Evolutionary conservation across 92 coral and sea anemone genomes (phyloP).

Genomic region (Palythoa heliodiscus): DNA sequence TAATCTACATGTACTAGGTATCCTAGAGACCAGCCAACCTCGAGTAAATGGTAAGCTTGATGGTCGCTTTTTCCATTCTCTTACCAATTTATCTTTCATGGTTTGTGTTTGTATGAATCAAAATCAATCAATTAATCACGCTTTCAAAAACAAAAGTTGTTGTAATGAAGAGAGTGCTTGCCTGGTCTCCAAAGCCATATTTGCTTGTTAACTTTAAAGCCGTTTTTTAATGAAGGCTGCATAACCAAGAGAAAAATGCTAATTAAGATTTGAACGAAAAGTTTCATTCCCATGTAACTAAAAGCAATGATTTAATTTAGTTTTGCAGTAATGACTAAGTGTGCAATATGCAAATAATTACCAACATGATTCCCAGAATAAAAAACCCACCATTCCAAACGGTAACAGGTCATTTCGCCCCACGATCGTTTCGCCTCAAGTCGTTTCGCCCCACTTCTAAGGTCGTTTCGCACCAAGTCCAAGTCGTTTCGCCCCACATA

Average conservation of each 20-base stretch:
- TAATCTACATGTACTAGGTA: conserved; percentile 48
- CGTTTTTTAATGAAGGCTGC: too few species aligned
- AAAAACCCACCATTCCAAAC: too few species aligned
- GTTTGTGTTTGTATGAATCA: background rate
- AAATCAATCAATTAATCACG: background rate
- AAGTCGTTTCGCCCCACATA: too few species aligned
- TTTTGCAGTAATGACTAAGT: background rate
- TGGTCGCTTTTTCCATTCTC: conserved; percentile 16
- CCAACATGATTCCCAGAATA: too few species aligned
- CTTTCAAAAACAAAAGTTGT: background rate
- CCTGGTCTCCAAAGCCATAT: background rate
- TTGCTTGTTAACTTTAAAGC: background rate
- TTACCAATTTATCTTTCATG: background rate
- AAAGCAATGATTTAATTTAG: background rate
- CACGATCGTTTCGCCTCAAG: too few species aligned
- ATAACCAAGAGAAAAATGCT: background rate
- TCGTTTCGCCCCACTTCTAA: too few species aligned
- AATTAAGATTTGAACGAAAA: background rate
- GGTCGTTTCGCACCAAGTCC: too few species aligned
- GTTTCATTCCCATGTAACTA: background rate
- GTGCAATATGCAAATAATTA: too few species aligned
- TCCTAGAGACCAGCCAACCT: conserved; percentile 51
- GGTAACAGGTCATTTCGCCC: too few species aligned
- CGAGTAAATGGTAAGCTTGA: conserved; percentile 45
- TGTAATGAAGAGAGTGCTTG: background rate